A percentile compares a stretch with the other conserved stretches of the same genome.
These are phyloP conservation scores for Gambusia holbrooki DNA, from an alignment of 2,113 vertebrate genomes.

Conservation along the genomic window DNA sequence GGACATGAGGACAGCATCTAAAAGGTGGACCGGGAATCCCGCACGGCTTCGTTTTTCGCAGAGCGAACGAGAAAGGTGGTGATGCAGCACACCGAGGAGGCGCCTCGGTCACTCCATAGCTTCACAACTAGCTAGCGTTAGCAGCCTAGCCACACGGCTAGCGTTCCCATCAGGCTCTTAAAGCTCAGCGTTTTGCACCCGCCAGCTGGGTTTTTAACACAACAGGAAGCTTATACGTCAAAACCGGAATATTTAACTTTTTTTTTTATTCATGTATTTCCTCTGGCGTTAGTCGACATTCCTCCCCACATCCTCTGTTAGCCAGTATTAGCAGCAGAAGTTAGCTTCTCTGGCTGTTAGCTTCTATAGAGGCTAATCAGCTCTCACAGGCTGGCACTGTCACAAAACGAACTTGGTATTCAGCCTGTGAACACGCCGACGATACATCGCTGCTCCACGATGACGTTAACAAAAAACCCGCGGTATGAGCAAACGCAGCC, in stretches of 20 bases:
- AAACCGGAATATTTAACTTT: not conserved
- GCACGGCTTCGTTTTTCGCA: constrained; percentile 50
- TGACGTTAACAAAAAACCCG: not conserved
- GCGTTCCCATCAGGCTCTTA: constrained; percentile 25
- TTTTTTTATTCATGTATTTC: not conserved
- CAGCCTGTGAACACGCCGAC: constrained; percentile 33
- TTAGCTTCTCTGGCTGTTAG: constrained; percentile 52
- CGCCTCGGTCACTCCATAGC: constrained; percentile 45
- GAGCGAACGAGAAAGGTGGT: constrained; percentile 65
- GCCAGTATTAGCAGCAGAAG: constrained; percentile 30
- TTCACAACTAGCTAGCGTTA: constrained; percentile 38
- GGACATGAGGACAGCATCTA: constrained; percentile 58
- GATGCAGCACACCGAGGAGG: constrained; percentile 62
- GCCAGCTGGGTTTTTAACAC: not conserved
- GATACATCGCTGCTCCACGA: constrained; percentile 19
- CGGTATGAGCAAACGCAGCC: not conserved
- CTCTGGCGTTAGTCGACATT: not conserved
- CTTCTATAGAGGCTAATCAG: constrained; percentile 42
- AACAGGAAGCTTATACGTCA: not conserved
- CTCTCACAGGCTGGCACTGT: constrained; percentile 53
- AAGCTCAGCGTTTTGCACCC: not conserved
- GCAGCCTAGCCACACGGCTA: constrained; percentile 49
- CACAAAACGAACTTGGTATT: constrained; percentile 66
- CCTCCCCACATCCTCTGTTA: not conserved
- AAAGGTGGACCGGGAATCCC: constrained; percentile 35